Base-by-base conservation (phyloP, 2,888 invertebrate species). In the Neria commutata region DNA sequence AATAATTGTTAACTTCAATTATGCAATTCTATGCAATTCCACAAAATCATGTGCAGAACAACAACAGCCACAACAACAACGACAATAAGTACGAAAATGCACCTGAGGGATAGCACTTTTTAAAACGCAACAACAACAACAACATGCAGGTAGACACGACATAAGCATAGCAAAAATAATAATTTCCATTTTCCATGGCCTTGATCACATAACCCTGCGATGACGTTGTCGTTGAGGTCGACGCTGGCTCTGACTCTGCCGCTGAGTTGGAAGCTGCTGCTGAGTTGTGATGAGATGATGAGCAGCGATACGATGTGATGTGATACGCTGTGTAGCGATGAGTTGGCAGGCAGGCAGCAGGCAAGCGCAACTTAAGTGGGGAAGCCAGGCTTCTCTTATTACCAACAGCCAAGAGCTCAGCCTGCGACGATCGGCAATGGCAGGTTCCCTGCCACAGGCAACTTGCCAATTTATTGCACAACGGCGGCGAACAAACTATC, bases 141-240 rank as follows among this genome's bases (percentile, higher is more conserved):
- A 16, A 48, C 3, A 4, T n/a, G 2, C 21, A 10, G 14, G 23
- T 51, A 37, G 19, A 51, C 23, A 23, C 23, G 21, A 11, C 21
- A 16, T 11, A 21, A 47, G 34, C n/a, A 47, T 51, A 42, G 55
- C 54, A 61, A 72, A 54, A 47, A 61, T 56, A 71, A 70, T 65
- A 74, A 72, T 73, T 74, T 75, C 71, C 70, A 77, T 75, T 76
- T 75, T 73, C 69, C 70, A 75, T 73, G 76, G 76, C 76, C 77
- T 76, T 76, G 75, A 75, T 76, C 76, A 71, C 73, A 76, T 73
- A 71, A 73, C 70, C 71, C 66, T 68, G 17, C n/a, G 6, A 49
- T 33, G 33, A 26, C 29, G 72, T 17, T n/a, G 40, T 21, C 16
- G 24, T 29, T 17, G 51, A 19, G 5, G 42, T 19, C 17, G 21